Percentiles rank a stretch among this genome's conserved stretches.
Evolutionary conservation across 2,888 invertebrate genomes (phyloP).

Genomic region (Cephus rjabovi): DNA sequence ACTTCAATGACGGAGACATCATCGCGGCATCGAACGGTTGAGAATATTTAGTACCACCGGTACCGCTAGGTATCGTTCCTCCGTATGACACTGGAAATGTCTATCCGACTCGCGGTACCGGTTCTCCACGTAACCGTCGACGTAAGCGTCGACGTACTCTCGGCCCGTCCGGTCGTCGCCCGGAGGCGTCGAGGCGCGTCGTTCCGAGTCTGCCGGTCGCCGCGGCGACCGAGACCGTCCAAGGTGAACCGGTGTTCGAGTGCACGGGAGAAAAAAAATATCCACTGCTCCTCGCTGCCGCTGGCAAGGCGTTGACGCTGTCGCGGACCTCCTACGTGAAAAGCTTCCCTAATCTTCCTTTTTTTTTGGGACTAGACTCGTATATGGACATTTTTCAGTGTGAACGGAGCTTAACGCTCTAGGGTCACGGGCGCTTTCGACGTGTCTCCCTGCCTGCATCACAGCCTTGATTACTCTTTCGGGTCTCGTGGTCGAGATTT

Average conservation of each 20-base stretch:
- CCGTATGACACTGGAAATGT: slow-evolving; percentile 11
- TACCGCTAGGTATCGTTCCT: neutral
- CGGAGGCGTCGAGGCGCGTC: slow-evolving; percentile 18
- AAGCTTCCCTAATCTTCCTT: neutral
- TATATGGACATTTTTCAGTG: neutral
- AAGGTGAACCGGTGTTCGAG: slow-evolving; percentile 61
- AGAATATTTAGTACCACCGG: slow-evolving; percentile 5
- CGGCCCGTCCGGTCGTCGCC: neutral
- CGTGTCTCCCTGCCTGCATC: neutral
- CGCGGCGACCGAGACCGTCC: slow-evolving; percentile 46
- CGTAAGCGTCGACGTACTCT: neutral
- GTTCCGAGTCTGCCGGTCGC: slow-evolving; percentile 19
- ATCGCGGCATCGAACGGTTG: neutral
- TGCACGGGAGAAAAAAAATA: slow-evolving; percentile 29
- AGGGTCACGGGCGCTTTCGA: neutral
- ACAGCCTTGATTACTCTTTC: neutral
- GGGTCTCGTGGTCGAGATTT: neutral
- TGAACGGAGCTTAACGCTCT: neutral
- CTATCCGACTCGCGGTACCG: slow-evolving; percentile 24
- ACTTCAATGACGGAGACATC: slow-evolving; percentile 1
- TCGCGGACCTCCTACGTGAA: neutral
- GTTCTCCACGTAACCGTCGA: slow-evolving; percentile 21
- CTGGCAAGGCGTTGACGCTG: neutral
- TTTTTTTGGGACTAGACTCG: neutral
- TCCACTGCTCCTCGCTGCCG: slow-evolving; percentile 6